A percentile compares a stretch with the other conserved stretches of the same genome.
Evolutionary conservation across 2,113 vertebrate species (phyloP).

Genomic region (Anser cygnoides): DNA sequence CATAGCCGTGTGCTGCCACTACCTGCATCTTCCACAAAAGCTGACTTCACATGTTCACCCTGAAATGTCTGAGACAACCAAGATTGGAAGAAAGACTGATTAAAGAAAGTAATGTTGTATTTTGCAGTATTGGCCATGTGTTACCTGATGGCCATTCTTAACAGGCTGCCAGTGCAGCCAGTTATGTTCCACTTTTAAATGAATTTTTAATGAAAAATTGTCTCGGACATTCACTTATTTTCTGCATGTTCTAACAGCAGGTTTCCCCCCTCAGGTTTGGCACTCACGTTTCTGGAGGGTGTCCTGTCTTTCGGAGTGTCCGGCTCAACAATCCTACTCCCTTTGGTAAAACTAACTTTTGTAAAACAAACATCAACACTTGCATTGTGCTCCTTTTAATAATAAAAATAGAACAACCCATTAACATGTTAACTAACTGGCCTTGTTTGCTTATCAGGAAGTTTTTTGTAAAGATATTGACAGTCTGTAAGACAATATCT

Average conservation of each 20-base stretch:
- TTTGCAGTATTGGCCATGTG: neutral
- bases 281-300: slow-evolving; percentile 85
- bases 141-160: neutral
- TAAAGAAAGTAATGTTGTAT: neutral
- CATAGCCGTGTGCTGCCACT: neutral
- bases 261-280: slow-evolving; percentile 82
- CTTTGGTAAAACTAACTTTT: slow-evolving; percentile 78
- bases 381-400: fast-evolving
- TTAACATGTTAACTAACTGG: neutral
- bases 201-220: neutral
- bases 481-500: neutral
- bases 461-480: fast-evolving
- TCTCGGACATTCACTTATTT: neutral
- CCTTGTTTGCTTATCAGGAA: neutral
- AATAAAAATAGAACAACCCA: neutral
- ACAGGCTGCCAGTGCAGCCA: neutral
- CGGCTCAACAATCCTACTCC: slow-evolving; percentile 88
- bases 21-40: neutral
- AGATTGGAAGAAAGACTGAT: neutral
- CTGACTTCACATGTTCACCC: neutral
- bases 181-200: neutral
- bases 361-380: neutral
- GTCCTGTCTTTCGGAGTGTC: slow-evolving; percentile 80
- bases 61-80: neutral
- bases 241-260: neutral